phyloP scores from a whole-genome alignment of 2,113 vertebrate species.

The Verasper variegatus region DNA sequence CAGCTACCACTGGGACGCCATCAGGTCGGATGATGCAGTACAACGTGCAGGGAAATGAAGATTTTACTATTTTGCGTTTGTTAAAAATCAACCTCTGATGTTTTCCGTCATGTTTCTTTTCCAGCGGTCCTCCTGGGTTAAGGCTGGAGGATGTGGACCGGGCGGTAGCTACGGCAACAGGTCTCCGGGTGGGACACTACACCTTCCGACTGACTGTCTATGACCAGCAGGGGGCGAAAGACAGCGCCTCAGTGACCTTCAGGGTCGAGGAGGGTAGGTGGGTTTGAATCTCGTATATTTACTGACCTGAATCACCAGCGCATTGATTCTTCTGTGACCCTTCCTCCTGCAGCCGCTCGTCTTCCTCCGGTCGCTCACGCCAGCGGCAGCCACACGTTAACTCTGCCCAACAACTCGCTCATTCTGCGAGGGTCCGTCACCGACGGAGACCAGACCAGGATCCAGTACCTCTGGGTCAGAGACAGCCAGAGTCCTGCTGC shows the following conservation, averaged over 20 bases:
- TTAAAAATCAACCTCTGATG: background rate
- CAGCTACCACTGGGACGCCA: slow-evolving; percentile 79
- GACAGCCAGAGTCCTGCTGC: slow-evolving; percentile 92
- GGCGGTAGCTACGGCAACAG: slow-evolving; percentile 82
- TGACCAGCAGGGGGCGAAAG: slow-evolving; percentile 87
- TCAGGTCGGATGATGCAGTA: slow-evolving; percentile 43
- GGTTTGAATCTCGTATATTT: background rate
- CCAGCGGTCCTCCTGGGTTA: slow-evolving; percentile 85
- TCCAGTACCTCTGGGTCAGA: slow-evolving; percentile 88
- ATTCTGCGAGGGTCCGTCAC: slow-evolving; percentile 88
- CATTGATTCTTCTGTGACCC: background rate
- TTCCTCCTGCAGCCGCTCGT: slow-evolving; percentile 80
- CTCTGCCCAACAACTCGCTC: slow-evolving; percentile 91
- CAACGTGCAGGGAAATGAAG: too few relatives aligned
- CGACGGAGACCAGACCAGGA: slow-evolving; percentile 83
- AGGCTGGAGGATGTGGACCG: slow-evolving; percentile 81
- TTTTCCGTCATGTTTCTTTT: background rate
- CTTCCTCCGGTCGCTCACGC: slow-evolving; percentile 85
- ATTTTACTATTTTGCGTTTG: too few relatives aligned
- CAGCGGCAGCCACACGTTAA: slow-evolving; percentile 88
- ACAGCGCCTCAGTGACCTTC: slow-evolving; percentile 79
- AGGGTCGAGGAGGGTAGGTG: slow-evolving; percentile 86
- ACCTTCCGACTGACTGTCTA: slow-evolving; percentile 86
- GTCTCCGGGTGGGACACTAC: slow-evolving; percentile 85
- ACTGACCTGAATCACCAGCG: background rate